Evolutionary conservation across 2,888 invertebrate species (phyloP).

Genomic region (Tipula lateralis): DNA sequence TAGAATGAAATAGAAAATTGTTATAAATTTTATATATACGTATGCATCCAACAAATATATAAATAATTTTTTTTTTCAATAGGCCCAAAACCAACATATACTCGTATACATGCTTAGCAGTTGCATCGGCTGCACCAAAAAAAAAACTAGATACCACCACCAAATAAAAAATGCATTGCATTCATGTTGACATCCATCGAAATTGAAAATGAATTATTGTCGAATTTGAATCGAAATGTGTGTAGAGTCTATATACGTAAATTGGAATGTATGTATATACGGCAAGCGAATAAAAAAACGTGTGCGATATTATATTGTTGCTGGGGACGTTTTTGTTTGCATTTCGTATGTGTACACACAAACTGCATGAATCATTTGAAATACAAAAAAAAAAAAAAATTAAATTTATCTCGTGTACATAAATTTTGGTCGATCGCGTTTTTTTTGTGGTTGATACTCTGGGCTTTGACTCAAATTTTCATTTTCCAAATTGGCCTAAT

Average conservation of each 20-base stretch:
- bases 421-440: background rate
- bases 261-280: background rate
- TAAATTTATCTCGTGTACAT: background rate
- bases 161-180: conserved; percentile 21
- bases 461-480: background rate
- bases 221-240: conserved; percentile 24
- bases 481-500: background rate
- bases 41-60: background rate
- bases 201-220: conserved; percentile 24
- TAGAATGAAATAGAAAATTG: conserved; percentile 11
- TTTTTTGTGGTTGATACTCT: background rate
- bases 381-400: background rate
- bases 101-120: background rate
- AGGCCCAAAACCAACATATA: background rate
- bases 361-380: conserved; percentile 11
- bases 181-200: conserved; percentile 24
- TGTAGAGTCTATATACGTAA: background rate
- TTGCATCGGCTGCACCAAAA: background rate
- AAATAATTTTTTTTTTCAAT: background rate
- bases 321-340: background rate
- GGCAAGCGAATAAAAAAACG: background rate
- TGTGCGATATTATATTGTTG: background rate
- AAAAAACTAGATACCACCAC: background rate
- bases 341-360: background rate
- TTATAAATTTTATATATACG: background rate